Evolutionary conservation across 2,797 vertebrate species (phyloP).

Genomic region (Catharus ustulatus): DNA sequence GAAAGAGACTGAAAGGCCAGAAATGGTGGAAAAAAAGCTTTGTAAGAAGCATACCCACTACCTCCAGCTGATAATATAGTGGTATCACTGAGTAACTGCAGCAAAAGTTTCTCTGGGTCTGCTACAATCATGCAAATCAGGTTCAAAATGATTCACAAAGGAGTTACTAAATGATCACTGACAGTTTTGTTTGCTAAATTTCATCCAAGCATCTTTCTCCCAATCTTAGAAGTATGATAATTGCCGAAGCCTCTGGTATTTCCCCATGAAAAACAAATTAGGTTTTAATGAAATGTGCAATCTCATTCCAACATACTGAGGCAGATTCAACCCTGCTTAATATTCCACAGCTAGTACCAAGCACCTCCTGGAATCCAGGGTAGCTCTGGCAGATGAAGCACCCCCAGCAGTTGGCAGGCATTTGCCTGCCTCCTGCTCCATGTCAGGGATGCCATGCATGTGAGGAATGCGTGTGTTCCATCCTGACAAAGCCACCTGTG

Average conservation of each 20-base stretch:
- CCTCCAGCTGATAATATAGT: not conserved
- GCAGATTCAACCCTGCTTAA: not conserved
- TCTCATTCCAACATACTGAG: constrained; percentile 4
- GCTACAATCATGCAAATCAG: not conserved
- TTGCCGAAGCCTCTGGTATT: constrained; percentile 7
- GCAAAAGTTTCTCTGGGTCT: constrained; percentile 27
- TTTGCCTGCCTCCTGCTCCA: not conserved
- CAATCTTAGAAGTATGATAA: constrained; percentile 41
- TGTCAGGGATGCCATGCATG: fast-evolving
- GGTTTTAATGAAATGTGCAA: constrained; percentile 36
- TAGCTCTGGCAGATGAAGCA: not conserved
- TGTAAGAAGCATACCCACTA: not conserved
- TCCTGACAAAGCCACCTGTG: not conserved
- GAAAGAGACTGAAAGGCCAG: not conserved
- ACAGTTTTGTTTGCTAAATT: constrained; percentile 37
- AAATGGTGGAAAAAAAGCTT: not conserved
- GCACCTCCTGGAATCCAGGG: not conserved
- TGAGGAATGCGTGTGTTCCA: fast-evolving
- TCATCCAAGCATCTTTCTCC: constrained; percentile 45
- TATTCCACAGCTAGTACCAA: constrained; percentile 26
- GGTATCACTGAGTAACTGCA: not conserved
- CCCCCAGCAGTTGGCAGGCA: not conserved
- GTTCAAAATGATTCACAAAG: constrained; percentile 15
- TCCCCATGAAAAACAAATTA: constrained; percentile 45
- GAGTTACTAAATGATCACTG: not conserved